Conservation (phyloP, 2,113 vertebrate species). For the Todiramphus saurophagus region DNA sequence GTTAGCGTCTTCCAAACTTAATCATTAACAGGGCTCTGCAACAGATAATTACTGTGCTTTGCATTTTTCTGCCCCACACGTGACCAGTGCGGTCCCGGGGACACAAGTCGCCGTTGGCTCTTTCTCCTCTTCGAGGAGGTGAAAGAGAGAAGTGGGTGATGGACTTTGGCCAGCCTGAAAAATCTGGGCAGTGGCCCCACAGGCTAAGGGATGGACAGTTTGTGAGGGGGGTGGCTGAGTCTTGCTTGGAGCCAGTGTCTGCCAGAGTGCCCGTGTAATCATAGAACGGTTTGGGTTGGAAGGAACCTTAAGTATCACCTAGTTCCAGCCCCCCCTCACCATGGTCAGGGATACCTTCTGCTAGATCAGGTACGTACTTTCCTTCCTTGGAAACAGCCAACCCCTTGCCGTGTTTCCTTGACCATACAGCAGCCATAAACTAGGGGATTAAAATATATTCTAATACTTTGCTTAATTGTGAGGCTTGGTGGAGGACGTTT, state of each 20-base stretch:
- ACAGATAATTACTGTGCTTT: constrained; percentile 61
- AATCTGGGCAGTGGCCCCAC: rapidly evolving
- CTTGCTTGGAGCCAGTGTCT: rapidly evolving
- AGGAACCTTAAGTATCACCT: not conserved
- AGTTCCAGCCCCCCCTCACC: not conserved
- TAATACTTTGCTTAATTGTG: rapidly evolving
- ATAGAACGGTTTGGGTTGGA: not conserved
- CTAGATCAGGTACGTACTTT: not conserved
- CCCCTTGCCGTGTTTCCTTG: rapidly evolving
- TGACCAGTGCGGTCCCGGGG: not conserved
- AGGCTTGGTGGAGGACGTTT: not conserved
- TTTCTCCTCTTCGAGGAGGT: not conserved
- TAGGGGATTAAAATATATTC: not conserved
- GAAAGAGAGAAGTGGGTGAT: not conserved
- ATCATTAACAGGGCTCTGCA: constrained; percentile 62
- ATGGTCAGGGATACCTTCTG: not conserved
- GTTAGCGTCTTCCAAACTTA: constrained; percentile 66
- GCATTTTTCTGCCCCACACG: not conserved
- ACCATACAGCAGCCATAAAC: rapidly evolving
- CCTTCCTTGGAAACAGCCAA: not conserved
- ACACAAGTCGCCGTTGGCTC: rapidly evolving
- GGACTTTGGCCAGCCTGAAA: not conserved
- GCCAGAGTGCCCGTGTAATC: rapidly evolving
- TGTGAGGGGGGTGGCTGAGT: not conserved
- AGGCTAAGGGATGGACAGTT: rapidly evolving